phyloP scores from a whole-genome alignment of 30 jellyfish, hydroid and myxozoan species.

The Chironex yamaguchii region DNA sequence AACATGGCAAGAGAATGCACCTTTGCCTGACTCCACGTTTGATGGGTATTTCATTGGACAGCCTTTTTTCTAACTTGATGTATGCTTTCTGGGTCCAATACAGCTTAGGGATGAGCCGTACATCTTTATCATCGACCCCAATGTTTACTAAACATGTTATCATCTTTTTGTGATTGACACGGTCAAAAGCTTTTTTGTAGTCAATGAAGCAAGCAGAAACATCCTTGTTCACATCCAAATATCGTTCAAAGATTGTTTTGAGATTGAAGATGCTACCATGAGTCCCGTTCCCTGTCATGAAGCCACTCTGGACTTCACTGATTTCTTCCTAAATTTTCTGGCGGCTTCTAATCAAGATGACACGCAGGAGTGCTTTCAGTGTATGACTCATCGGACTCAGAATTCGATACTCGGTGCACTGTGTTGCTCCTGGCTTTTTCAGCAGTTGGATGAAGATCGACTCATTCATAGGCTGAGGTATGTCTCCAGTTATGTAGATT shows the following conservation, averaged over 20 bases:
- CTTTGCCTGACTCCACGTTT: no score
- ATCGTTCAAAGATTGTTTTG: no score
- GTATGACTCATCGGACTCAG: constrained; percentile 37
- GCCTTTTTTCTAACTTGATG: no score
- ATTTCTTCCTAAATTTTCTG: neutral
- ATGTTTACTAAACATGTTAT: neutral
- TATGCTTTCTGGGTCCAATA: no score
- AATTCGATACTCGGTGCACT: constrained; percentile 15
- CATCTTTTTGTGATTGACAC: neutral
- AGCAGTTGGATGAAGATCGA: constrained; percentile 3
- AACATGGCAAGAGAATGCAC: no score
- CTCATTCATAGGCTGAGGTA: neutral
- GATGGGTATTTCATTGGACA: no score
- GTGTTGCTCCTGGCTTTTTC: neutral
- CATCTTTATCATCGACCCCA: neutral
- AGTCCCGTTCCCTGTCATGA: constrained; percentile 5
- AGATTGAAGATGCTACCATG: neutral
- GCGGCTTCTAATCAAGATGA: constrained; percentile 16
- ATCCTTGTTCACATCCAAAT: neutral
- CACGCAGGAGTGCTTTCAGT: constrained; percentile 14
- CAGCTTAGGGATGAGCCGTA: no score
- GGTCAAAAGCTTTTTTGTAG: constrained; percentile 1
- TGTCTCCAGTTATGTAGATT: constrained; percentile 7
- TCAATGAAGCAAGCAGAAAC: neutral
- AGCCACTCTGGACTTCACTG: neutral